Percentiles rank a stretch among this genome's conserved stretches.
These are phyloP conservation scores for Eulemur rubriventer DNA, from an alignment of 2,797 vertebrate species.

Conservation along the genomic window DNA sequence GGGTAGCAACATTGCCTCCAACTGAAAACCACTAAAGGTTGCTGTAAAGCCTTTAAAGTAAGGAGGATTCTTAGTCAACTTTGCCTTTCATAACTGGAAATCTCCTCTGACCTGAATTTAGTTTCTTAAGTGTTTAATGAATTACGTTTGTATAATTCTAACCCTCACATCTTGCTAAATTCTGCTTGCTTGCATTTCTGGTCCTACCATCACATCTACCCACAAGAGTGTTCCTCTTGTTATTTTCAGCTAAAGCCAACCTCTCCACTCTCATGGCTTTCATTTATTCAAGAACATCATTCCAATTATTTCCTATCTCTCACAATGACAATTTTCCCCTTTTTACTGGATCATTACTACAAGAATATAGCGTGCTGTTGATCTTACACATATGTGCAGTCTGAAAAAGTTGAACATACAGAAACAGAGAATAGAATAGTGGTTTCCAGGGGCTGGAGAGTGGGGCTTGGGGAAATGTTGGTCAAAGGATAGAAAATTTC, in stretches of 20 bases:
- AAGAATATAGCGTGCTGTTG: neutral
- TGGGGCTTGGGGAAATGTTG: neutral
- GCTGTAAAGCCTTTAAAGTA: neutral
- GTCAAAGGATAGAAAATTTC: neutral
- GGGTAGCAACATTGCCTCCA: accelerated
- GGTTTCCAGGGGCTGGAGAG: neutral
- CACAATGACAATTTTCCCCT: too few species aligned
- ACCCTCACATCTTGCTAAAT: neutral
- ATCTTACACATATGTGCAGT: neutral
- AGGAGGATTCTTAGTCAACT: neutral
- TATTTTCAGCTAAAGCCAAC: neutral
- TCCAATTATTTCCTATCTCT: neutral
- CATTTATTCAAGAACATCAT: neutral
- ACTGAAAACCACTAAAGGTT: neutral
- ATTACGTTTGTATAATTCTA: neutral
- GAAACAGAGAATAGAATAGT: neutral
- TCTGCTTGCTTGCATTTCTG: neutral
- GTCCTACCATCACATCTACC: neutral
- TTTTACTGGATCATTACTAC: neutral
- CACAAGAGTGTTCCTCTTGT: too few species aligned
- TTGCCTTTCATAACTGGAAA: neutral
- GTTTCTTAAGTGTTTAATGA: neutral
- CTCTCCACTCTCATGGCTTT: neutral
- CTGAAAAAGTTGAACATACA: neutral
- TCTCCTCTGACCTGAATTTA: neutral